Conservation (phyloP, 2,113 vertebrate species). For the Pygoscelis antarcticus region DNA sequence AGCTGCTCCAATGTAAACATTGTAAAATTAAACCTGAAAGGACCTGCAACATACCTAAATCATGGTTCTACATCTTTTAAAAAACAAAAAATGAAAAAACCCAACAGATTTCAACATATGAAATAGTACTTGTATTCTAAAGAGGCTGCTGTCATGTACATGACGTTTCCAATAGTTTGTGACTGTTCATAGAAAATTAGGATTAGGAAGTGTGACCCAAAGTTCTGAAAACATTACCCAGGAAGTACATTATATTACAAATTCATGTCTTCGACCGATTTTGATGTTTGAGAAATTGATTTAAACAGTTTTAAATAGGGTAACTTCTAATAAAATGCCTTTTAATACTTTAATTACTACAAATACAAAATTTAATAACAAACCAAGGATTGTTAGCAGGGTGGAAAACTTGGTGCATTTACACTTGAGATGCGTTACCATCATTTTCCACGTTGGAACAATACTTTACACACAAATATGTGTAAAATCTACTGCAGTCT, state of each 20-base stretch:
- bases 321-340: not conserved
- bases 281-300: not conserved
- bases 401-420: not conserved
- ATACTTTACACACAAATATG: not conserved
- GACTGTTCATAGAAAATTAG: not conserved
- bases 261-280: not conserved
- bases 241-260: not conserved
- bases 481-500: not conserved
- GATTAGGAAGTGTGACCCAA: not conserved
- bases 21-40: slow-evolving; percentile 3
- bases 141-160: not conserved
- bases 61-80: not conserved
- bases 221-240: not conserved
- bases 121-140: not conserved
- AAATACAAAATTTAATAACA: not conserved
- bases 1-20: not conserved
- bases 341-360: not conserved
- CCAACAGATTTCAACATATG: not conserved
- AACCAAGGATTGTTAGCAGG: not conserved
- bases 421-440: not conserved
- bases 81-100: not conserved
- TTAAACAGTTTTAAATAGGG: not conserved
- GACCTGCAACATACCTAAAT: not conserved
- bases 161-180: not conserved
- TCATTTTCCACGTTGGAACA: not conserved